These are phyloP conservation scores for Sphyrna mokarran DNA, from an alignment of 2,113 vertebrate genomes.

Conservation along the genomic window DNA sequence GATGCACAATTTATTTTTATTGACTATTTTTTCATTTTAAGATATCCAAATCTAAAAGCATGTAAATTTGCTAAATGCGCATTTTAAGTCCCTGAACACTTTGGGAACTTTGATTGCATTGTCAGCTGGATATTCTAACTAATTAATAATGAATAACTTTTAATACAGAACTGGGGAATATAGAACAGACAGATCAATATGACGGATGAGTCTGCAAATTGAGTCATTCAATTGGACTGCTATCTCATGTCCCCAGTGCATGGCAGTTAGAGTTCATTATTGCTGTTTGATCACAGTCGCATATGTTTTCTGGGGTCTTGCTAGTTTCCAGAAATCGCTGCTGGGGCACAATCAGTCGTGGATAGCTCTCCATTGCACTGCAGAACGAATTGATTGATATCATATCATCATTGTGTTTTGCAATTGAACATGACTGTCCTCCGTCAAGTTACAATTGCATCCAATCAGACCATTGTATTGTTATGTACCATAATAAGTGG, in stretches of 20 bases:
- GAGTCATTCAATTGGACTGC: constrained; percentile 17
- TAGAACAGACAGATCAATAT: background rate
- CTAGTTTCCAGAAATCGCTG: constrained; percentile 3
- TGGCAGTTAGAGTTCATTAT: constrained; percentile 31
- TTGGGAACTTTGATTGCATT: background rate
- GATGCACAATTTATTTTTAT: background rate
- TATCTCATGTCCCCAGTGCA: background rate
- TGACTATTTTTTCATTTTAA: background rate
- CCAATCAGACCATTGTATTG: background rate
- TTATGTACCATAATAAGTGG: background rate
- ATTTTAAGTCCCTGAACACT: background rate
- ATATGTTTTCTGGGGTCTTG: background rate
- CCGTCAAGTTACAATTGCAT: background rate
- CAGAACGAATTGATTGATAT: background rate
- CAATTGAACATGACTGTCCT: background rate
- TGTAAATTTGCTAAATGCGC: background rate
- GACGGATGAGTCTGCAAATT: background rate
- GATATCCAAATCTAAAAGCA: background rate
- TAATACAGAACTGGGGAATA: constrained; percentile 15
- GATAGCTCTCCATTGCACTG: background rate
- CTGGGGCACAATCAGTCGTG: background rate
- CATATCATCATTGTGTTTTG: background rate
- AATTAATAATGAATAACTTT: constrained; percentile 6
- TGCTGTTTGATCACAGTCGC: background rate
- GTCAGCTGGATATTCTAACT: background rate